Base-by-base conservation (phyloP, 2,888 invertebrate genomes). In the Heliconius aoede region DNA sequence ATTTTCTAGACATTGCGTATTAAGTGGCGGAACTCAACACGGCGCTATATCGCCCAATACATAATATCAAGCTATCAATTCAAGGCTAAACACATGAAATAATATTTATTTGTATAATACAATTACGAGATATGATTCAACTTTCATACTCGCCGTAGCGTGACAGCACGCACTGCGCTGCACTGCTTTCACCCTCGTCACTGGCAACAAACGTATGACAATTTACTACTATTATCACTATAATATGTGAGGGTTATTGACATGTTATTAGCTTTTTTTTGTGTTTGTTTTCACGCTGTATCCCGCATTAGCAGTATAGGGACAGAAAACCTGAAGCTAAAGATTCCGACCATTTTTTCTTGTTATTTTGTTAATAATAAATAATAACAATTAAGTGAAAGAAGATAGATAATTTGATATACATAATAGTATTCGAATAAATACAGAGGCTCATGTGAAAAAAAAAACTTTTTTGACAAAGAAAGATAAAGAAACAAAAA, bases 81-180 rank as follows among this genome's bases (percentile, higher is more conserved):
- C 72, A 61, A 72, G 60, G 72, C 60, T 72, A 72, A 24, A 8
- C 15, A 7, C 11, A 40, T 58, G 40, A 61, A 61, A n/a, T 69
- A 69, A 74, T 51, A 24, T 24, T 61, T 74, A 68, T 69, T 62
- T 74, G 51, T 74, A 51, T 64, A 71, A 69, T 51, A 61, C n/a
- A 60, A 72, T 78, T 78, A 76, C 74, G 74, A 74, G 76, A 64
- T 78, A 73, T 79, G 76, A 79, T 51, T 68, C 72, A 74, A 79
- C 79, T 79, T 79, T 79, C 79, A 72, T 76, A 73, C 67, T 67
- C 26, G 68, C 62, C 76, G 71, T 62, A 76, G 62, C 74, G 79
- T 74, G 62, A 72, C 78, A 67, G 76, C 79, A 79, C 79, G 79
- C 79, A 79, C 24, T 5, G 46, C 3, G 0, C 46, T 2, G 46